phyloP scores from a whole-genome alignment of 2,888 invertebrate genomes.

The Acleris literana region DNA sequence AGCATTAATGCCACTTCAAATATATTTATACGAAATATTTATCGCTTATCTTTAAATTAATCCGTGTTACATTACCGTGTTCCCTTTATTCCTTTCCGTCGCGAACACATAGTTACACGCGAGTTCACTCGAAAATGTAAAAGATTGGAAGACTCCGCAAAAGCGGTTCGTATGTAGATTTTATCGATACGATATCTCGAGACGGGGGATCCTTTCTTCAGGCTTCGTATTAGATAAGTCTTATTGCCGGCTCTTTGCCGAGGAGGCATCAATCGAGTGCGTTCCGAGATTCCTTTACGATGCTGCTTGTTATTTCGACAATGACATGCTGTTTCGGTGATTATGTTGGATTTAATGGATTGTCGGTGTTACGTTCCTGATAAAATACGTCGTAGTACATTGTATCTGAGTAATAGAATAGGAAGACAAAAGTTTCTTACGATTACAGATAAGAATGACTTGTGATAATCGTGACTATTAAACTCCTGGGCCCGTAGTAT shows the following conservation, averaged over 20 bases:
- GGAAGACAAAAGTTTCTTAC: too few species aligned
- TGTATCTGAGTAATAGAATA: too few species aligned
- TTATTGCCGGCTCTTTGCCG: constrained; percentile 33
- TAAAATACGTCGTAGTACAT: too few species aligned
- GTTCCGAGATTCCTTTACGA: constrained; percentile 24
- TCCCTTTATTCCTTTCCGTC: not conserved
- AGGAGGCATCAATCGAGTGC: constrained; percentile 28
- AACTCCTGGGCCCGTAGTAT: too few species aligned
- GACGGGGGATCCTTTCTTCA: constrained; percentile 41
- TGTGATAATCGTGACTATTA: too few species aligned
- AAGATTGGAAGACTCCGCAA: constrained; percentile 45
- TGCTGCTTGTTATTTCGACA: constrained; percentile 25
- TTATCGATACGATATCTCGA: constrained; percentile 56
- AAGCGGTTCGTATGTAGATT: constrained; percentile 54
- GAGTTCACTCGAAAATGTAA: constrained; percentile 34
- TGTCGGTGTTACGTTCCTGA: not conserved
- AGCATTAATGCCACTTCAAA: not conserved
- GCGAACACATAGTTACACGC: constrained; percentile 15
- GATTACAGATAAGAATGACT: too few species aligned
- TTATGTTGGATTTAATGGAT: constrained; percentile 11
- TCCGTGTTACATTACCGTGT: not conserved
- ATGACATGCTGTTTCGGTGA: constrained; percentile 19
- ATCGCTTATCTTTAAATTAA: not conserved
- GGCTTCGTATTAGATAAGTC: constrained; percentile 34
- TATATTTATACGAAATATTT: not conserved